Base-by-base conservation (phyloP, 2,797 vertebrate genomes). In the Caiman crocodilus region DNA sequence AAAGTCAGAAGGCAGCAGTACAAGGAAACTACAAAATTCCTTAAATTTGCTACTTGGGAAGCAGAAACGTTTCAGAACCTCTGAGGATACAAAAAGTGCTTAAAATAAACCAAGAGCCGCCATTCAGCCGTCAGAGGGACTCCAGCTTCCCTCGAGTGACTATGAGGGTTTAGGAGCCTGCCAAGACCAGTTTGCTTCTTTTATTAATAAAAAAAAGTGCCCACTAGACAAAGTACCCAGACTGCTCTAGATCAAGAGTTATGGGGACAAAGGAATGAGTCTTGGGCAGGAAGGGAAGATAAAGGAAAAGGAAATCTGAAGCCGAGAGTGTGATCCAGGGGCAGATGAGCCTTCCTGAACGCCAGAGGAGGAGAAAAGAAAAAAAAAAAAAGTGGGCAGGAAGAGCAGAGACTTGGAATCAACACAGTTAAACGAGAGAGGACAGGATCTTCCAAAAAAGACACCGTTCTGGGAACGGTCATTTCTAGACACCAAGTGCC, bases 101-200 rank as follows among this genome's bases (percentile, higher is more conserved):
- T 65, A 1, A 65, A 25, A 1, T 18, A 61, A 61, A 75, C 12
- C 59, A 32, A 26, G 23, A 59, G 57, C 57, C 76, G 42, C 25
- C 35, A 32, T 30, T 5, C 60, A 63, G 78, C 6, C 75, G n/a
- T 7, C 57, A 76, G 82, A 79, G 85, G 50, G 65, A 63, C 14
- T 77, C 56, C 32, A 56, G 60, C 67, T 63, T 58, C 63, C 74
- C 28, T 11, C 42, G 26, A 67, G 10, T 25, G 6, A 0, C 10
- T 14, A 20, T 32, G 18, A 18, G 58, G 67, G 10, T 1, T 28
- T 16, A 0, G 1, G 63, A 55, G 17, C 4, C 56, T 0, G 18
- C 14, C n/a, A 42, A 50, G 25, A 42, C 35, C 2, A 20, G 50
- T 26, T 58, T 50, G 3, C 1, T 59, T 28, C 21, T 65, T n/a